These are phyloP conservation scores for Mustelus asterias DNA, from an alignment of 2,113 vertebrate genomes.

Conservation along the genomic window DNA sequence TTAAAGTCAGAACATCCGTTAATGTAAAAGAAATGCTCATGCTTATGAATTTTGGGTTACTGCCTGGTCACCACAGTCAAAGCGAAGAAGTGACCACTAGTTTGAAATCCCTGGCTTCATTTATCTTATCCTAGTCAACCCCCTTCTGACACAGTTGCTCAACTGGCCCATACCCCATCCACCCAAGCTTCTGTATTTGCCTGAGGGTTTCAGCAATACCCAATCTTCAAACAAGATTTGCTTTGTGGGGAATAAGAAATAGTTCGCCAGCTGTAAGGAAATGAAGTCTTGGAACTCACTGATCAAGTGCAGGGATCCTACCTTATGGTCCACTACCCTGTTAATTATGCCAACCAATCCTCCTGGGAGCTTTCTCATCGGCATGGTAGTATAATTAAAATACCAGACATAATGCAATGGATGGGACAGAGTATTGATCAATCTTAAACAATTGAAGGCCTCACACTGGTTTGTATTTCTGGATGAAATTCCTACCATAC, in stretches of 20 bases:
- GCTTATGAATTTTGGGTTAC: background rate
- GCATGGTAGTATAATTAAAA: background rate
- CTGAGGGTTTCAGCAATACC: background rate
- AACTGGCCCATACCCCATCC: background rate
- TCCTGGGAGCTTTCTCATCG: background rate
- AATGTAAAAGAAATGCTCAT: background rate
- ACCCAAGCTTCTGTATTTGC: background rate
- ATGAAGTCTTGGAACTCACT: background rate
- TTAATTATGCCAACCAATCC: background rate
- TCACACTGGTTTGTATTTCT: background rate
- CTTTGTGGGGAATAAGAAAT: background rate
- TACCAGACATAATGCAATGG: background rate
- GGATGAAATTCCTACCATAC: background rate
- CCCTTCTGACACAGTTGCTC: background rate
- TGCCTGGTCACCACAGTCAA: background rate
- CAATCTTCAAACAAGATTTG: background rate
- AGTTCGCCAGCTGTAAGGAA: background rate
- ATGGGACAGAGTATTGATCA: background rate
- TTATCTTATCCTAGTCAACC: background rate
- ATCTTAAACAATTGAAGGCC: background rate
- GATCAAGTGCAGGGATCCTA: background rate
- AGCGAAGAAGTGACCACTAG: background rate
- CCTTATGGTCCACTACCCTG: background rate
- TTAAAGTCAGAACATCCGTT: background rate
- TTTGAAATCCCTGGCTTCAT: background rate